These are phyloP conservation scores for Astropecten irregularis DNA, from an alignment of 53 echinoderm and acorn worm species.

Conservation along the genomic window DNA sequence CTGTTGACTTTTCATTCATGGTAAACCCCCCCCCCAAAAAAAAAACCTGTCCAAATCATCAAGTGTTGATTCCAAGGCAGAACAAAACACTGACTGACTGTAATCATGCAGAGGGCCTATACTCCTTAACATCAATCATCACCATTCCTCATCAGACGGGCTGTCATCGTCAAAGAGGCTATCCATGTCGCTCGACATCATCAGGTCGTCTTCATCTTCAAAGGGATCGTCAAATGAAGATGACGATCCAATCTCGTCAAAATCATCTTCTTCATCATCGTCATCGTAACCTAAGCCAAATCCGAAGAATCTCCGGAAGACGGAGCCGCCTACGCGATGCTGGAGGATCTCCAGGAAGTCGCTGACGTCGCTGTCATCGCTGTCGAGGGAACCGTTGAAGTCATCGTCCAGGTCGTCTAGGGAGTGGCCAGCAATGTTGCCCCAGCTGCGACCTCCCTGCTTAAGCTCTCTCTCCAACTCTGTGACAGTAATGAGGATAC, in stretches of 20 bases:
- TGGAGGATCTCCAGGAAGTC: slow-evolving; percentile 35
- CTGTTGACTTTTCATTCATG: too few relatives aligned
- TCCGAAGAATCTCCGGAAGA: neutral
- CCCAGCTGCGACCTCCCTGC: slow-evolving; percentile 23
- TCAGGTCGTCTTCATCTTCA: slow-evolving; percentile 15
- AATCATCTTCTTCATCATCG: slow-evolving; percentile 8
- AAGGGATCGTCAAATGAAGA: slow-evolving; percentile 3
- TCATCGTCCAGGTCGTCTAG: slow-evolving; percentile 9
- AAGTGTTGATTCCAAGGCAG: too few relatives aligned
- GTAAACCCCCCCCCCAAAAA: too few relatives aligned
- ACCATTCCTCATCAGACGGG: too few relatives aligned
- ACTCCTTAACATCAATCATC: too few relatives aligned
- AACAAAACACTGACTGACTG: too few relatives aligned
- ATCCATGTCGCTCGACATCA: too few relatives aligned
- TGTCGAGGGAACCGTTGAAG: neutral
- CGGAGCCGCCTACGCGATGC: neutral
- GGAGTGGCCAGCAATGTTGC: slow-evolving; percentile 27
- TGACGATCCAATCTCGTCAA: too few relatives aligned
- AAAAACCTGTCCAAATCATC: too few relatives aligned
- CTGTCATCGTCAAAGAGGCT: too few relatives aligned
- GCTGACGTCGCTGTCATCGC: slow-evolving; percentile 2
- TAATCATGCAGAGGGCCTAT: too few relatives aligned
- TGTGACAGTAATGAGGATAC: neutral
- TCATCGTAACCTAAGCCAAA: neutral
- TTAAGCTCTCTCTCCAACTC: slow-evolving; percentile 12